phyloP scores from a whole-genome alignment of 2,888 invertebrate genomes.

The Chrysina gloriosa region DNA sequence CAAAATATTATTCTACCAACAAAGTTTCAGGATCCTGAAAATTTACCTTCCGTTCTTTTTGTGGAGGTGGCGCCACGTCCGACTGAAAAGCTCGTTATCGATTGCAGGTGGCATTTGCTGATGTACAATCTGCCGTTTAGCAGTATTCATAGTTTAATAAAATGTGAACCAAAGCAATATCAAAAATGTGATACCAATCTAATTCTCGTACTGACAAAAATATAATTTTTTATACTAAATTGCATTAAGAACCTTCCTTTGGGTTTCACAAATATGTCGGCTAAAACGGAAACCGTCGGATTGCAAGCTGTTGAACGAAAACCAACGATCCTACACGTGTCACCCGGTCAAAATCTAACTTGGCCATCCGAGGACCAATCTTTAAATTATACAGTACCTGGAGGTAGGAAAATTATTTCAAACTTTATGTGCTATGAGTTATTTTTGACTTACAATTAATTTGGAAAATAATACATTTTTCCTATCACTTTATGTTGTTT shows the following conservation, averaged over 20 bases:
- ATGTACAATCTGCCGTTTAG: neutral
- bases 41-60: neutral
- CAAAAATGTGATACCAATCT: neutral
- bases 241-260: neutral
- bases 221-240: too few relatives aligned
- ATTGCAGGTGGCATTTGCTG: neutral
- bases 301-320: conserved; percentile 62
- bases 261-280: conserved; percentile 51
- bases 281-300: conserved; percentile 54
- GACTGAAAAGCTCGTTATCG: conserved; percentile 8
- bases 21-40: conserved; percentile 6
- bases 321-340: conserved; percentile 59
- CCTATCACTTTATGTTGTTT: neutral
- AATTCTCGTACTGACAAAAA: too few relatives aligned
- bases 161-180: neutral
- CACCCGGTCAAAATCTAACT: conserved; percentile 58
- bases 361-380: conserved; percentile 60
- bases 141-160: neutral
- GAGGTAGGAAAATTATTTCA: conserved; percentile 55
- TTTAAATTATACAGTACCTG: conserved; percentile 63
- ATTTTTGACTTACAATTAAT: neutral
- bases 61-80: conserved; percentile 4
- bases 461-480: neutral
- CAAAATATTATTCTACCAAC: too few relatives aligned
- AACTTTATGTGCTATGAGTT: neutral